These are phyloP conservation scores for Platycnemis pennipes DNA, from an alignment of 2,888 invertebrate species.

Conservation along the genomic window DNA sequence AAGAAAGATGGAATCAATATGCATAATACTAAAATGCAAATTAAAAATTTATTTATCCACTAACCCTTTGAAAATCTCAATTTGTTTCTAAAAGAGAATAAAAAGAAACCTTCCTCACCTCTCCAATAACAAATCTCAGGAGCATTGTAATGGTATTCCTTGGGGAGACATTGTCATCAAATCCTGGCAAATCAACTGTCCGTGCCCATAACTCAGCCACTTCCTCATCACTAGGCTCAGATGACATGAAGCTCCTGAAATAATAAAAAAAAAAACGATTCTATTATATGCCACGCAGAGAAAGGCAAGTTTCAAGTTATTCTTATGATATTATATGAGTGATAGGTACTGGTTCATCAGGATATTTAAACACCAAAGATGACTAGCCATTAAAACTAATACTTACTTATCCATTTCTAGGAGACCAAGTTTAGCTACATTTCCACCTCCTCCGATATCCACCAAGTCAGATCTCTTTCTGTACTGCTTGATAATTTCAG, in stretches of 20 bases:
- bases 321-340: neutral
- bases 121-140: slow-evolving; percentile 87
- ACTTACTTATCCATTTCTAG: slow-evolving; percentile 78
- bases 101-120: slow-evolving; percentile 77
- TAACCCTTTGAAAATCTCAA: too few relatives aligned
- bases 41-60: too few relatives aligned
- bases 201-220: slow-evolving; percentile 86
- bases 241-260: slow-evolving; percentile 81
- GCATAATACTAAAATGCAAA: too few relatives aligned
- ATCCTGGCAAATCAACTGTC: slow-evolving; percentile 88
- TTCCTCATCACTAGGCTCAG: slow-evolving; percentile 87
- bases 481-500: slow-evolving; percentile 69
- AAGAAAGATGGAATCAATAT: too few relatives aligned
- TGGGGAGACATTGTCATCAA: slow-evolving; percentile 91
- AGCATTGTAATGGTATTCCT: slow-evolving; percentile 87
- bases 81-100: too few relatives aligned
- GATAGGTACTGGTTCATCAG: neutral
- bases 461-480: slow-evolving; percentile 42
- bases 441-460: slow-evolving; percentile 6
- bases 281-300: too few relatives aligned
- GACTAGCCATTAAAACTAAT: neutral
- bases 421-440: slow-evolving; percentile 78
- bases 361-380: neutral
- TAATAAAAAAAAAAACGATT: slow-evolving; percentile 50
- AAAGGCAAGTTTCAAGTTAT: neutral